Conservation (phyloP, 1,140 invertebrate species). For the Habropoda laboriosa region DNA sequence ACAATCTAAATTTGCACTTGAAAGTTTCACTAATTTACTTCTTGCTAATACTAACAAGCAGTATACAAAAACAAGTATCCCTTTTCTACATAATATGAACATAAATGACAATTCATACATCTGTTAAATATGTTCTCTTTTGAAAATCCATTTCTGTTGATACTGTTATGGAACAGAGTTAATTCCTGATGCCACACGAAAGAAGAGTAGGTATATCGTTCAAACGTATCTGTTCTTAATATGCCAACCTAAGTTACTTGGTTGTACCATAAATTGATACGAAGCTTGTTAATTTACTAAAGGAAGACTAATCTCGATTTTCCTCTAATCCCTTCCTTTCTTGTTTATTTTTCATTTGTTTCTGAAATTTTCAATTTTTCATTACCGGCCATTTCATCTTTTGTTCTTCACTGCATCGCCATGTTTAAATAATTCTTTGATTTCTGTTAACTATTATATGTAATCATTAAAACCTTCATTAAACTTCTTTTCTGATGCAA, state of each 20-base stretch:
- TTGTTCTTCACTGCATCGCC: conserved; percentile 22
- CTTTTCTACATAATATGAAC: background rate
- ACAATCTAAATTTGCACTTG: conserved; percentile 22
- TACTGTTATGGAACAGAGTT: conserved; percentile 72
- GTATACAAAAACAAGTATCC: background rate
- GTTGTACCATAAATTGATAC: conserved; percentile 46
- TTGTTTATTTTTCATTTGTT: conserved; percentile 62
- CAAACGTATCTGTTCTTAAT: conserved; percentile 27
- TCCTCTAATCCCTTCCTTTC: conserved; percentile 59
- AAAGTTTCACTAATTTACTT: conserved; percentile 15
- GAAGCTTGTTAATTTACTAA: conserved; percentile 48
- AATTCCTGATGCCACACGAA: conserved; percentile 69
- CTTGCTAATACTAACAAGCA: background rate
- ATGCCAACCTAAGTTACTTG: conserved; percentile 7
- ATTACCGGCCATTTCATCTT: conserved; percentile 27
- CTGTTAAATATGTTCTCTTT: background rate
- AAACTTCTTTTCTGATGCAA: background rate
- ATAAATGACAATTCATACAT: conserved; percentile 1
- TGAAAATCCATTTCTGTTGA: conserved; percentile 20
- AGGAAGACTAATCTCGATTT: conserved; percentile 66
- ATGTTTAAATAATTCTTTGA: conserved; percentile 28
- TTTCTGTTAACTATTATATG: conserved; percentile 7
- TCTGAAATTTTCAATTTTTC: conserved; percentile 30
- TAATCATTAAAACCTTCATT: background rate
- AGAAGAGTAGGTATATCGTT: conserved; percentile 56